A percentile compares a stretch with the other conserved stretches of the same genome.
Evolutionary conservation across 1,140 invertebrate species (phyloP).

Genomic region (Patella vulgata): DNA sequence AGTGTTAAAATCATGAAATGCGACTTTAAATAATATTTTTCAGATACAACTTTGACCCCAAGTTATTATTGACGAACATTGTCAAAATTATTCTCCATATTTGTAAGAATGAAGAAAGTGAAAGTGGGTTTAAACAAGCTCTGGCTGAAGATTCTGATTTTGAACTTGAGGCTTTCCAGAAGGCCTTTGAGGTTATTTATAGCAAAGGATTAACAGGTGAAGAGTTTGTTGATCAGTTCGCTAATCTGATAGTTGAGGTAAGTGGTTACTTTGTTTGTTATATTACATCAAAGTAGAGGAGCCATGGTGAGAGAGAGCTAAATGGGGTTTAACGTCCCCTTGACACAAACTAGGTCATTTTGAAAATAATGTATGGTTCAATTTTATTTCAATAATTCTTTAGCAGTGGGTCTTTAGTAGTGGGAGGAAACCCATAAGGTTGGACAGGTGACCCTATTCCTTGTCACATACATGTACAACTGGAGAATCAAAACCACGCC

Average conservation of each 20-base stretch:
- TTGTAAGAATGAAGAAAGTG: constrained; percentile 11
- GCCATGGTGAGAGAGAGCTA: no score
- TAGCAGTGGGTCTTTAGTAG: no score
- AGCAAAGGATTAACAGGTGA: constrained; percentile 18
- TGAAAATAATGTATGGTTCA: no score
- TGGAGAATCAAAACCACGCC: no score
- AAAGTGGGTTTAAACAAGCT: constrained; percentile 20
- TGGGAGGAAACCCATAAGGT: no score
- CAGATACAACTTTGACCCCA: constrained; percentile 33
- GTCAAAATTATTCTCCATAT: constrained; percentile 25
- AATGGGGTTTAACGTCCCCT: no score
- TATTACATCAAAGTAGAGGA: no score
- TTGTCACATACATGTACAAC: no score
- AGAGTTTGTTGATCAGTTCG: constrained; percentile 9
- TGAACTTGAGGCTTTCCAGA: constrained; percentile 17
- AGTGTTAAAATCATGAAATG: neutral
- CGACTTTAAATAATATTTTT: neutral
- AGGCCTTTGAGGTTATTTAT: constrained; percentile 22
- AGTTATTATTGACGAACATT: constrained; percentile 21
- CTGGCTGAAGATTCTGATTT: constrained; percentile 35
- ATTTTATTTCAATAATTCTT: no score
- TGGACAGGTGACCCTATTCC: no score
- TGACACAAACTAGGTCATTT: no score
- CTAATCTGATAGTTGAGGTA: constrained; percentile 10
- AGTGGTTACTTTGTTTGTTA: no score